Conservation (phyloP, 1,140 invertebrate species). For the Hypothenemus hampei region DNA sequence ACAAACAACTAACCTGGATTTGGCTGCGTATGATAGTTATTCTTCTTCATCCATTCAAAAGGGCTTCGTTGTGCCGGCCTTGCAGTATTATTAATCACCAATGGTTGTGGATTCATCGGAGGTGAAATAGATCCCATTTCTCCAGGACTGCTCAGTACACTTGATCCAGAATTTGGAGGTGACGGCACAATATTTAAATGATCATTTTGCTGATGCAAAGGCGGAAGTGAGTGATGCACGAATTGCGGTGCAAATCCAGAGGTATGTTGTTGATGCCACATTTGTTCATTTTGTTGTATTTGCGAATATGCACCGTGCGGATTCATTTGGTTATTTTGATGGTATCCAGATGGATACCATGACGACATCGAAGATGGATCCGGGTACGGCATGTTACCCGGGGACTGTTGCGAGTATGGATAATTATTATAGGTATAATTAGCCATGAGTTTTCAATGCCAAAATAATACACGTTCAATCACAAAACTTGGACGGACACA, state of each 20-base stretch:
- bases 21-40: slow-evolving; percentile 73
- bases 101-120: slow-evolving; percentile 37
- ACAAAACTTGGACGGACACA: too few species aligned
- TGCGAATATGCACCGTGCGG: slow-evolving; percentile 26
- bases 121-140: slow-evolving; percentile 48
- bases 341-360: slow-evolving; percentile 39
- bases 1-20: slow-evolving; percentile 65
- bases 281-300: slow-evolving; percentile 39
- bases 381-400: too few species aligned
- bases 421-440: too few species aligned
- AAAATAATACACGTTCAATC: too few species aligned
- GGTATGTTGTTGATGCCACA: slow-evolving; percentile 36
- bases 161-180: slow-evolving; percentile 57
- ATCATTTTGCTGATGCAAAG: not conserved
- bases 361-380: too few species aligned
- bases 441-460: too few species aligned
- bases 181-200: slow-evolving; percentile 48
- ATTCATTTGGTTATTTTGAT: slow-evolving; percentile 28
- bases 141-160: slow-evolving; percentile 64
- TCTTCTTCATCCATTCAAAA: slow-evolving; percentile 87
- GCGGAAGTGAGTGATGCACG: slow-evolving; percentile 36
- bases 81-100: slow-evolving; percentile 33
- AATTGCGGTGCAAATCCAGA: slow-evolving; percentile 30
- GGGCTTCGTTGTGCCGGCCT: slow-evolving; percentile 68
- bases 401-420: too few species aligned